Base-by-base conservation (phyloP, 2,797 vertebrate species). In the Paguma larvata region DNA sequence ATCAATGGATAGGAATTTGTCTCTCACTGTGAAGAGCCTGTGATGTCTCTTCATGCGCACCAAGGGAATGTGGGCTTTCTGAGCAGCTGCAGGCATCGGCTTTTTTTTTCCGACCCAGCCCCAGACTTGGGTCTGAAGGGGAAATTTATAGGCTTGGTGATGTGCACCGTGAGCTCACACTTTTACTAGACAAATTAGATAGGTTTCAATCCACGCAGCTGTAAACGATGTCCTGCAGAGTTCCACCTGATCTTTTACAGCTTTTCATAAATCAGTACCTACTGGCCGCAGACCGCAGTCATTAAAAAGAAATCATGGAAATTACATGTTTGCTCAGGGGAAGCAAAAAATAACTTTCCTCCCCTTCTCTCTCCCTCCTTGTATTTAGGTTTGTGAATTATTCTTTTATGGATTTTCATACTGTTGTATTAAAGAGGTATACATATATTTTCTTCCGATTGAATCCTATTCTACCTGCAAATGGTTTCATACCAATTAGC, bases 271-370 rank as follows among this genome's bases (percentile, higher is more conserved):
- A 99, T 99, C 99, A 99, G 99, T 98, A 98, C 98, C 99, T 98
- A 98, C 99, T 98, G 98, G 91, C 96, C 97, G 85, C 99, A 99
- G 99, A 98, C 98, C 98, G 98, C 98, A 99, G 98, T 98, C 99
- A 99, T 99, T 99, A 99, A 99, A 99, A 99, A 99, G 99, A 99
- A 99, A 99, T 99, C 99, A 99, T 99, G 99, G 99, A 99, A 99
- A 99, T 99, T 99, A 99, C 99, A 99, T 98, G 99, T 99, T 99
- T 99, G 99, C 99, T 99, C 99, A 99, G 98, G 99, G 99, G 98
- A 99, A 98, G 97, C n/a, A 97, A 98, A 98, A 98, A 98, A 98
- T 98, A 98, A 98, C 98, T 97, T 98, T 98, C 97, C 94, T 98
- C 97, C 34, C 89, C 80, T 96, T 89, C 96, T 93, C 62, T 79